Percentiles rank a stretch among this genome's conserved stretches.
Evolutionary conservation across 2,888 invertebrate genomes (phyloP).

Genomic region (Ptychoptera contaminata): DNA sequence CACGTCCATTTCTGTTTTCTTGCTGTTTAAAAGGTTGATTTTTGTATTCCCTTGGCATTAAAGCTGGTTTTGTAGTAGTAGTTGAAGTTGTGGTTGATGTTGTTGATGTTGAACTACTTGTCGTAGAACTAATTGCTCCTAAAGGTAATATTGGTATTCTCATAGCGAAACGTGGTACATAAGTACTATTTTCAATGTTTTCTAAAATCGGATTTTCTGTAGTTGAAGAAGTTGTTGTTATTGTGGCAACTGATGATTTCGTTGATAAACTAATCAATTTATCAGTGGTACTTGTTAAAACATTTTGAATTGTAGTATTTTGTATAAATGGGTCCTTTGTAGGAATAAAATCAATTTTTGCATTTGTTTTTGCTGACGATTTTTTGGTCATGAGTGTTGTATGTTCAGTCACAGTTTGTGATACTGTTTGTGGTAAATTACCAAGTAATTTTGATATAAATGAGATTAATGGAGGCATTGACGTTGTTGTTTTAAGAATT

Average conservation of each 20-base stretch:
- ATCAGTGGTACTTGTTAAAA: too few relatives aligned
- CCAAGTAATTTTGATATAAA: too few relatives aligned
- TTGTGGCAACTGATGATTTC: slow-evolving; percentile 6
- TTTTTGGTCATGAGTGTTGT: too few relatives aligned
- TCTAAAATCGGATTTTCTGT: slow-evolving; percentile 4
- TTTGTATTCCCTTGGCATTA: slow-evolving; percentile 45
- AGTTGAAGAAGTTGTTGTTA: slow-evolving; percentile 9
- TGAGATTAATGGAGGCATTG: too few relatives aligned
- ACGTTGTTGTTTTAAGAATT: too few relatives aligned
- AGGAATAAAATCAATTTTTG: too few relatives aligned
- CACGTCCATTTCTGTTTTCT: slow-evolving; percentile 25
- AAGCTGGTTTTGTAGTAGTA: slow-evolving; percentile 19
- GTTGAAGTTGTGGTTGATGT: slow-evolving; percentile 29
- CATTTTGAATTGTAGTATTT: too few relatives aligned
- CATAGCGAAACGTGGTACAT: slow-evolving; percentile 12
- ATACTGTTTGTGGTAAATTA: too few relatives aligned
- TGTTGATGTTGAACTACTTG: slow-evolving; percentile 1
- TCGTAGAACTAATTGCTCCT: slow-evolving; percentile 11
- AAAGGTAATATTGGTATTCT: slow-evolving; percentile 13
- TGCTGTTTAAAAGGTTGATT: background rate
- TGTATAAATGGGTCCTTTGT: too few relatives aligned
- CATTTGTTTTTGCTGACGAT: too few relatives aligned
- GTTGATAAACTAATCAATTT: too few relatives aligned
- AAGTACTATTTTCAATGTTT: background rate
- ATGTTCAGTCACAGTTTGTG: too few relatives aligned